These are phyloP conservation scores for Tylochromis polylepis DNA, from an alignment of 2,113 vertebrate species.

Conservation along the genomic window DNA sequence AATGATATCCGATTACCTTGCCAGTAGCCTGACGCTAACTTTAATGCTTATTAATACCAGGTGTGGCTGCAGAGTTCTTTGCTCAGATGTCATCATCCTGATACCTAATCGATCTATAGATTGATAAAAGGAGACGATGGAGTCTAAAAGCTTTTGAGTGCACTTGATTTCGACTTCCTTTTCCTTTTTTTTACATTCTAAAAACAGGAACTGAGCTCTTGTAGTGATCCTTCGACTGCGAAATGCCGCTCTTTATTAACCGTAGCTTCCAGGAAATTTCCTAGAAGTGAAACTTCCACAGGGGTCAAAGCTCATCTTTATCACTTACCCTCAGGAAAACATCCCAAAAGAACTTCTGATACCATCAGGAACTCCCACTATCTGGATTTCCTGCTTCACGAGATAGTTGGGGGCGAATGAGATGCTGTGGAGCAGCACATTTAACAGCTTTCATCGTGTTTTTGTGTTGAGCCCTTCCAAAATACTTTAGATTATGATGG, in stretches of 20 bases:
- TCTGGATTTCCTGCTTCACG: neutral
- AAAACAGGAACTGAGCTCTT: neutral
- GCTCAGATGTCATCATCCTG: neutral
- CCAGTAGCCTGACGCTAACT: neutral
- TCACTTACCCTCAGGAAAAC: neutral
- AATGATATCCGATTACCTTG: neutral
- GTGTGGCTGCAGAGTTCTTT: neutral
- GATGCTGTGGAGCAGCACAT: fast-evolving
- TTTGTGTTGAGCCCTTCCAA: fast-evolving
- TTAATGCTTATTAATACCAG: neutral
- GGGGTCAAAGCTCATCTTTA: neutral
- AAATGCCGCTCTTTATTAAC: neutral
- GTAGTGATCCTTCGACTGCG: neutral
- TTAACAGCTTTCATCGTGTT: neutral
- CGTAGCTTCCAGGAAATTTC: neutral
- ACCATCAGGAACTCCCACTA: neutral
- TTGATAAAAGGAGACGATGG: neutral
- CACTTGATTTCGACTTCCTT: neutral
- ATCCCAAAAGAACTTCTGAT: neutral
- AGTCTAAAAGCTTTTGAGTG: fast-evolving
- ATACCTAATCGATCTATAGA: neutral
- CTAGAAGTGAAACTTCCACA: fast-evolving
- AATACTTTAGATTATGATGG: neutral
- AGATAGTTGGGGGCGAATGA: neutral
- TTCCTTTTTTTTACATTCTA: fast-evolving